phyloP scores from a whole-genome alignment of 1,140 invertebrate genomes.

The Ruditapes philippinarum region DNA sequence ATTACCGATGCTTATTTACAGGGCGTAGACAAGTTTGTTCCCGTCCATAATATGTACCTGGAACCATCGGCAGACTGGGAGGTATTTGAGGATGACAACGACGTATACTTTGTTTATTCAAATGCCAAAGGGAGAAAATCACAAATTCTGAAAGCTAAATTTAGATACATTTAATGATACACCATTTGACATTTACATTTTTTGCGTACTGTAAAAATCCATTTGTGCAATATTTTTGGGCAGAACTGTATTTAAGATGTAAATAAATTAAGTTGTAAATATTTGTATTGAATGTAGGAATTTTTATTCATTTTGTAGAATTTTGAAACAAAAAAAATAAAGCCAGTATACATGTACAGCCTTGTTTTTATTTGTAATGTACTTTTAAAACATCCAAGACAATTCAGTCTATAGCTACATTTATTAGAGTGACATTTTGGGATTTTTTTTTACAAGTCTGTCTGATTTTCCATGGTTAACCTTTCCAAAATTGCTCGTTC shows the following conservation, averaged over 20 bases:
- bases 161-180: constrained; percentile 39
- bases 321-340: too few species aligned
- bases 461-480: too few species aligned
- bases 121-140: constrained; percentile 81
- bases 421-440: too few species aligned
- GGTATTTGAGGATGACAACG: constrained; percentile 75
- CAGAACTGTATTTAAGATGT: neutral
- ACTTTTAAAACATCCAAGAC: too few species aligned
- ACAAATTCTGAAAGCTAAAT: constrained; percentile 81
- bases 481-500: too few species aligned
- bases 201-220: neutral
- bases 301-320: too few species aligned
- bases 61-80: constrained; percentile 84
- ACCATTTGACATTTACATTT: neutral
- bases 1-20: constrained; percentile 82
- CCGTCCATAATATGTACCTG: constrained; percentile 80
- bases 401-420: too few species aligned
- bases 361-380: too few species aligned
- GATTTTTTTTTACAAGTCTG: too few species aligned
- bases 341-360: too few species aligned
- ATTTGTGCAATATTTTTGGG: constrained; percentile 9
- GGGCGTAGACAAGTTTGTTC: constrained; percentile 84
- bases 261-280: neutral
- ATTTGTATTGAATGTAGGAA: too few species aligned
- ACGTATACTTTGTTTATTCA: constrained; percentile 82